A percentile compares a stretch with the other conserved stretches of the same genome.
phyloP scores from a whole-genome alignment of 2,888 invertebrate genomes.

The Dolichopus griseipennis region DNA sequence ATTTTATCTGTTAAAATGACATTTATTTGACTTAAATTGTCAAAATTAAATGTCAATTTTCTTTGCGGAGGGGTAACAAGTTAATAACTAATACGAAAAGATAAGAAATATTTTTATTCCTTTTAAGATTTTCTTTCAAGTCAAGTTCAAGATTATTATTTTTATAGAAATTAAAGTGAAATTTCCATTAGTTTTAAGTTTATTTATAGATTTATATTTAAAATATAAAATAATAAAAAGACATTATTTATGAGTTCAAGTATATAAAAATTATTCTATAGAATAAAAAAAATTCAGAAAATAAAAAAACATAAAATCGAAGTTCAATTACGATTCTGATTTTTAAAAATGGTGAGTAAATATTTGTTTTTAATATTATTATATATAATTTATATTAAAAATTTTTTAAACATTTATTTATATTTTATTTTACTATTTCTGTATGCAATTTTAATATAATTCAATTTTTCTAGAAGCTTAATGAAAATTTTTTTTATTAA shows the following conservation, averaged over 20 bases:
- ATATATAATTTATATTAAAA: too few relatives aligned
- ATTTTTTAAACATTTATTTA: too few relatives aligned
- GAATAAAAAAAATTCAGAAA: background rate
- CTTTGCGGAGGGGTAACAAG: background rate
- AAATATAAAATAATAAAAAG: background rate
- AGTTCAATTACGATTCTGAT: background rate
- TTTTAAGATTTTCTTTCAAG: background rate
- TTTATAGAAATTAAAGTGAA: background rate
- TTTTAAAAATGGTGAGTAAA: background rate
- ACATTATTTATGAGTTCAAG: background rate
- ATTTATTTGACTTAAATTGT: background rate
- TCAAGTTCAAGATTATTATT: constrained; percentile 4
- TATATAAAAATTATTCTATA: background rate
- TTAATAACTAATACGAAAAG: background rate
- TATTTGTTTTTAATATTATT: background rate
- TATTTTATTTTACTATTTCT: too few relatives aligned
- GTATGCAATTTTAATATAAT: too few relatives aligned
- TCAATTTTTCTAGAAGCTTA: too few relatives aligned
- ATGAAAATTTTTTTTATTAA: too few relatives aligned
- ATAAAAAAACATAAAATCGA: background rate
- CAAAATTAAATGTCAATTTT: background rate
- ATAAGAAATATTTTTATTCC: background rate
- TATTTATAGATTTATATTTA: background rate
- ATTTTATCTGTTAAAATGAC: too few relatives aligned
- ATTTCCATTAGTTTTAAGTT: background rate